Conservation (phyloP, 2,888 invertebrate genomes). For the Hydropsyche betteni region DNA sequence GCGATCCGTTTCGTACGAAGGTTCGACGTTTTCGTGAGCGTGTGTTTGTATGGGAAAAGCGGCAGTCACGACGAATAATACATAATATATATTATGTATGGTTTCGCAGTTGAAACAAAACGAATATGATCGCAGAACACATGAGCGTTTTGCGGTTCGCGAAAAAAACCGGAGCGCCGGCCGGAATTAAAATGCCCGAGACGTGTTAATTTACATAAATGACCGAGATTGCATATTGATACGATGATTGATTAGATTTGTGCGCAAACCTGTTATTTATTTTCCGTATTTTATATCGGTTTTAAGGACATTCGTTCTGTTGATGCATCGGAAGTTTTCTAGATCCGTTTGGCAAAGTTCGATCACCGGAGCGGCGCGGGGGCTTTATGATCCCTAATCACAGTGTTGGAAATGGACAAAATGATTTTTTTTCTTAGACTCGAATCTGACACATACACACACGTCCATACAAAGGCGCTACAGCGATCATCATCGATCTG, state of each 20-base stretch:
- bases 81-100: too few relatives aligned
- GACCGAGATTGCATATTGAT: neutral
- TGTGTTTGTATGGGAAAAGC: constrained; percentile 11
- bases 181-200: neutral
- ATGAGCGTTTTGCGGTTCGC: too few relatives aligned
- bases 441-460: constrained; percentile 3
- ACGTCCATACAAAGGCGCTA: neutral
- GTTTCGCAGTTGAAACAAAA: neutral
- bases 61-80: too few relatives aligned
- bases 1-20: constrained; percentile 17
- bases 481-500: constrained; percentile 39
- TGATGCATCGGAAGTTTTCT: constrained; percentile 4
- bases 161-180: neutral
- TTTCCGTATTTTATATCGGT: neutral
- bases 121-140: neutral
- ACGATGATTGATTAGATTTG: too few relatives aligned
- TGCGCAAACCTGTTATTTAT: neutral
- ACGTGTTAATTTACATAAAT: neutral
- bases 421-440: constrained; percentile 43
- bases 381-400: constrained; percentile 46
- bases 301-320: neutral
- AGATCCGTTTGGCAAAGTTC: constrained; percentile 14
- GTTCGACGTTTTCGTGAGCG: neutral
- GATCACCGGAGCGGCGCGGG: constrained; percentile 9
- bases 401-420: constrained; percentile 44